Evolutionary conservation across 2,113 vertebrate species (phyloP).

Genomic region (Spermophilus dauricus): DNA sequence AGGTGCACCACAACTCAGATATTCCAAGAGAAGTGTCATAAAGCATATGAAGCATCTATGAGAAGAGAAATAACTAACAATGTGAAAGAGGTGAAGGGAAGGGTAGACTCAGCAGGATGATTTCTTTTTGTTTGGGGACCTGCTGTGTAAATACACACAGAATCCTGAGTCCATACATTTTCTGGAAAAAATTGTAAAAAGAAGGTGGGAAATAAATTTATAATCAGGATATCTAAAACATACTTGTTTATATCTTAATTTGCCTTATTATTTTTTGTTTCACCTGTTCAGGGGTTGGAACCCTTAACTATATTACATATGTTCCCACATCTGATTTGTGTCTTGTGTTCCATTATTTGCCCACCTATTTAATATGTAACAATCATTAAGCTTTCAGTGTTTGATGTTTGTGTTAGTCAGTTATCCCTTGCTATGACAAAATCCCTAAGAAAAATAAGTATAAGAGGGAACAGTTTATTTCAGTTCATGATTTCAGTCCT

Average conservation of each 20-base stretch:
- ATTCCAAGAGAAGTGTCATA: background rate
- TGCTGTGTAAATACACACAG: background rate
- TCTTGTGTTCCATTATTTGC: background rate
- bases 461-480: background rate
- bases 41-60: background rate
- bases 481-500: background rate
- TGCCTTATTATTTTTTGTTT: background rate
- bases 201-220: background rate
- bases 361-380: background rate
- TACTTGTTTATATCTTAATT: background rate
- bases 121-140: background rate
- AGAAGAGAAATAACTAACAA: background rate
- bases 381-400: background rate
- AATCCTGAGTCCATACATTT: background rate
- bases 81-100: fast-evolving
- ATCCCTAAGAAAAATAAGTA: background rate
- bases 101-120: no score
- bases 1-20: background rate
- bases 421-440: background rate
- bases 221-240: background rate
- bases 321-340: background rate
- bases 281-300: background rate
- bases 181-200: background rate
- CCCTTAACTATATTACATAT: background rate
- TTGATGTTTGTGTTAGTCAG: background rate